Percentiles rank a stretch among this genome's conserved stretches.
Conservation (phyloP, 2,113 vertebrate species). For the Aix galericulata region DNA sequence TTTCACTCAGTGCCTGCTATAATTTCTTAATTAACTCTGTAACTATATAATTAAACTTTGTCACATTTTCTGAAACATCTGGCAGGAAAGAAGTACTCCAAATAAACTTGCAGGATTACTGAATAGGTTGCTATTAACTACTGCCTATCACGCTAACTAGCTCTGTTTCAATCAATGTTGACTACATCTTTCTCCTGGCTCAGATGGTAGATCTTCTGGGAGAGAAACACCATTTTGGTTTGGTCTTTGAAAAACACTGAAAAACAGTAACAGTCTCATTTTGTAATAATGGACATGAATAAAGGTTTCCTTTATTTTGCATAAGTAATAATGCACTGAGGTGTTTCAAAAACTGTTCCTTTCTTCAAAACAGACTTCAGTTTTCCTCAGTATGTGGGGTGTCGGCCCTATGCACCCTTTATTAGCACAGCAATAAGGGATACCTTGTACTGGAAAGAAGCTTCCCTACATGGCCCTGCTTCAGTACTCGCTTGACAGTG, state of each 20-base stretch:
- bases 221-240: background rate
- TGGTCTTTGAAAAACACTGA: background rate
- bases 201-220: background rate
- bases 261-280: background rate
- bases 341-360: background rate
- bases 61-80: constrained; percentile 18
- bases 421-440: background rate
- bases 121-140: background rate
- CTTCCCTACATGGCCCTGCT: background rate
- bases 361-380: background rate
- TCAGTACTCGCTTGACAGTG: background rate
- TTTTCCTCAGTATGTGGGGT: background rate
- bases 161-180: accelerated
- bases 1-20: background rate
- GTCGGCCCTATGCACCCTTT: background rate
- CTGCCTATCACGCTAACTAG: background rate
- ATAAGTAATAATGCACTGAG: background rate
- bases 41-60: constrained; percentile 19
- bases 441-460: background rate
- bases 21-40: constrained; percentile 34
- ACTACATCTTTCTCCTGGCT: background rate
- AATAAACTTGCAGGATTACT: background rate
- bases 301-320: background rate
- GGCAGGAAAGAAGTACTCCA: background rate
- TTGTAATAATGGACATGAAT: background rate